Evolutionary conservation across 2,888 invertebrate species (phyloP), one percentile per base, ranked within the genome.

Genomic region (Hemithea aestivaria): DNA sequence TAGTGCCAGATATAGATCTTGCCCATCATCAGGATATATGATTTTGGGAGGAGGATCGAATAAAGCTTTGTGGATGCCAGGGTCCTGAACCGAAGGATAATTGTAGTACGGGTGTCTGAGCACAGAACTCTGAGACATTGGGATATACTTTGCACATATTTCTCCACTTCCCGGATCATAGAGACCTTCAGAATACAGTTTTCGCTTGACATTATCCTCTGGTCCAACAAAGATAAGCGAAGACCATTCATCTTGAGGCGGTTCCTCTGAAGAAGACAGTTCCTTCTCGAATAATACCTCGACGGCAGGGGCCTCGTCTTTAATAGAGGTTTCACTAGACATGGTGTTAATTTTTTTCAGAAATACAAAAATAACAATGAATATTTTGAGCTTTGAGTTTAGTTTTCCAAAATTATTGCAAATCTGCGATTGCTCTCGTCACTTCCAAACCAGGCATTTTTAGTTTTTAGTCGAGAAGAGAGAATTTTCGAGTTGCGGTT

Each of bases 241-340:
- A 7, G 79, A 67, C 78, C 81, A 79, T 44, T 81, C 67, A 1
- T 69, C 66, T 48, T 65, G 71, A 0, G 77, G 76, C n/a, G 66
- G 66, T 1, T 78, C 79, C 27, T 58, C 73, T 0, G 75, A 72
- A 34, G 70, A 72, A 6, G 51, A 57, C 2, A 53, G 27, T 0
- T 50, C 45, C 9, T 53, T 42, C 35, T 54, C 40, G 31, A 45
- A 45, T 8, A 61, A 7, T 11, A 48, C 27, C 23, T 48, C 23
- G 10, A 45, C 25, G 0, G 40, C 2, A 2, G 40, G n/a, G 7
- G 9, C 21, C 0, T 30, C 3, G 10, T 10, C 28, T 1, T 36
- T 33, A 12, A 21, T 12, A 20, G 41, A 48, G 6, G 33, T 36
- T 7, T 51, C 38, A 6, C 36, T 28, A 6, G 51, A 20, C 26